Percentiles rank a stretch among this genome's conserved stretches.
These are phyloP conservation scores for Clepsis dumicolana DNA, from an alignment of 2,888 invertebrate genomes.

Conservation along the genomic window DNA sequence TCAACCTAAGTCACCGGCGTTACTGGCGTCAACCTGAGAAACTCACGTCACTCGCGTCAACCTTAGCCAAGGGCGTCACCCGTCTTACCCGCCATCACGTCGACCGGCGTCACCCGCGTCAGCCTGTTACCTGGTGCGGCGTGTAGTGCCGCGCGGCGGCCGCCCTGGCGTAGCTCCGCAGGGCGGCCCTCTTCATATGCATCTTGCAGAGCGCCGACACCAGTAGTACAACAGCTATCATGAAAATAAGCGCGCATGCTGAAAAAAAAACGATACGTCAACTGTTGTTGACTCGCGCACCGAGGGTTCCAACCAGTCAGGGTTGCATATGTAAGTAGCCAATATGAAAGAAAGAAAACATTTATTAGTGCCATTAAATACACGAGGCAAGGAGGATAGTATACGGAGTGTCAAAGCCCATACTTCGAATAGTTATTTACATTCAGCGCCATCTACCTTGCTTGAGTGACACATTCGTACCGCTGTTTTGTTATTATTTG, in stretches of 20 bases:
- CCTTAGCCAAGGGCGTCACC: neutral
- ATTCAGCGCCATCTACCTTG: too few relatives aligned
- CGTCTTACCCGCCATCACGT: neutral
- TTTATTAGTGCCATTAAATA: too few relatives aligned
- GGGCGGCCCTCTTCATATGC: slow-evolving; percentile 79
- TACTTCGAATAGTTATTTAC: too few relatives aligned
- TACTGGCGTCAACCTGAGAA: neutral
- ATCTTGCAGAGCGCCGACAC: slow-evolving; percentile 82
- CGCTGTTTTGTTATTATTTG: too few relatives aligned
- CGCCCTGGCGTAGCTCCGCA: slow-evolving; percentile 68
- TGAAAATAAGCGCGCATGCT: slow-evolving; percentile 82
- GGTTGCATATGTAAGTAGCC: neutral
- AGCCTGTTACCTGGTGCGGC: slow-evolving; percentile 49
- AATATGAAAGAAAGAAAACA: too few relatives aligned
- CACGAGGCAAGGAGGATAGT: too few relatives aligned
- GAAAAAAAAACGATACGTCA: slow-evolving; percentile 18
- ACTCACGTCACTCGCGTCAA: neutral
- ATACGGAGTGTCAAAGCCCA: too few relatives aligned
- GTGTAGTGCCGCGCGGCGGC: slow-evolving; percentile 62
- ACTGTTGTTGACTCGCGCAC: too few relatives aligned
- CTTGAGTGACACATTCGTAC: too few relatives aligned
- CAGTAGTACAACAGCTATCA: slow-evolving; percentile 80
- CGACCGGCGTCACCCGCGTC: neutral
- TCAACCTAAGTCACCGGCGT: neutral
- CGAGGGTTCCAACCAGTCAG: too few relatives aligned